Percentiles rank a stretch among this genome's conserved stretches.
These are phyloP conservation scores for Aphis craccivora DNA, from an alignment of 1,140 invertebrate species.

Conservation along the genomic window DNA sequence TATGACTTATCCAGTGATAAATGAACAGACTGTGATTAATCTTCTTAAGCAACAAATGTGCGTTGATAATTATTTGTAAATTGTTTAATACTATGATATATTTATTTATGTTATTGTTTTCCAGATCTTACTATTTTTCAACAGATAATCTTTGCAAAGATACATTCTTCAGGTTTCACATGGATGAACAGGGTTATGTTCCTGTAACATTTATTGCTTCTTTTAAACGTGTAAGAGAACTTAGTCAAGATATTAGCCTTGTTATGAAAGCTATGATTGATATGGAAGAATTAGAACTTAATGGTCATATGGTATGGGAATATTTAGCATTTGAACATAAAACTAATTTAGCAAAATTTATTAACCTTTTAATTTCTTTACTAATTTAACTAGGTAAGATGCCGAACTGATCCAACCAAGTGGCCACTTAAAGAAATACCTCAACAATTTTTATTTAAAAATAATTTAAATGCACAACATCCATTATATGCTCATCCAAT, in stretches of 20 bases:
- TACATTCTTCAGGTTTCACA: conserved; percentile 95
- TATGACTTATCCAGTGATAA: conserved; percentile 55
- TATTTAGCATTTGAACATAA: background rate
- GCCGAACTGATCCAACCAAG: conserved; percentile 78
- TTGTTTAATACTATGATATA: conserved; percentile 7
- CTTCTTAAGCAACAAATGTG: conserved; percentile 56
- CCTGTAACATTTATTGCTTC: conserved; percentile 92
- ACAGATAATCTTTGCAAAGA: conserved; percentile 95
- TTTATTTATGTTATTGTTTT: conserved; percentile 63
- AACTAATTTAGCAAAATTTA: background rate
- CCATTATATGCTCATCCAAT: conserved; percentile 61
- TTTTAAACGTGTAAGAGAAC: conserved; percentile 89
- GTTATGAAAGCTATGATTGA: conserved; percentile 83
- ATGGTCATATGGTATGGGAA: conserved; percentile 74
- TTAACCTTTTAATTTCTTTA: background rate
- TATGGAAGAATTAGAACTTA: conserved; percentile 84
- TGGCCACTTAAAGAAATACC: conserved; percentile 68
- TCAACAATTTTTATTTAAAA: conserved; percentile 57
- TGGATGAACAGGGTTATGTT: conserved; percentile 92
- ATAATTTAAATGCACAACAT: conserved; percentile 58
- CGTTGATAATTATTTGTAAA: conserved; percentile 20
- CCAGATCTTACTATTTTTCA: conserved; percentile 99
- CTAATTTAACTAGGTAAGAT: conserved; percentile 73
- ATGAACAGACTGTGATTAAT: conserved; percentile 58
- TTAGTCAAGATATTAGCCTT: conserved; percentile 84